Evolutionary conservation across 2,888 invertebrate species (phyloP).

Genomic region (Tenodera sinensis): DNA sequence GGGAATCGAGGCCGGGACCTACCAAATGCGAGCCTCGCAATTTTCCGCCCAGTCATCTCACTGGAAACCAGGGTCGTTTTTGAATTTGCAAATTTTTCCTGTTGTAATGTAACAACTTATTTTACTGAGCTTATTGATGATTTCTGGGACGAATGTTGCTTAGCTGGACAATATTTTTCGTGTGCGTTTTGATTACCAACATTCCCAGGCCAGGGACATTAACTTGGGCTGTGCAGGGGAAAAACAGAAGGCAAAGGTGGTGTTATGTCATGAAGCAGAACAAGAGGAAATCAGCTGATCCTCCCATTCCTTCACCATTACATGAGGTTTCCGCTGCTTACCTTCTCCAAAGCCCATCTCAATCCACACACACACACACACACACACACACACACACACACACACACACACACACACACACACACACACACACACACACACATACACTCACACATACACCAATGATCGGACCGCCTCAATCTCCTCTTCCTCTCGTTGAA

Average conservation of each 20-base stretch:
- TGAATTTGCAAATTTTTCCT: too few relatives aligned
- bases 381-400: not conserved
- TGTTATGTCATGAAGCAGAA: not conserved
- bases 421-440: not conserved
- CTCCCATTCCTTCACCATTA: not conserved
- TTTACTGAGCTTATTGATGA: too few relatives aligned
- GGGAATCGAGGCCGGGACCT: too few relatives aligned
- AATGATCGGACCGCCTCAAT: constrained; percentile 15
- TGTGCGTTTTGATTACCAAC: too few relatives aligned
- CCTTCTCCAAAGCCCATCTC: constrained; percentile 17
- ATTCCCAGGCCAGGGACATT: not conserved
- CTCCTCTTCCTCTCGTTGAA: not conserved
- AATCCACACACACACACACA: constrained; percentile 15
- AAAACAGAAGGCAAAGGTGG: not conserved
- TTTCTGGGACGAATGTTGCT: too few relatives aligned
- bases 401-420: not conserved
- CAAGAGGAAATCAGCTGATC: not conserved
- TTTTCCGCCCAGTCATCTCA: too few relatives aligned
- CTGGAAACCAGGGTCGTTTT: too few relatives aligned
- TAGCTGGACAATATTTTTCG: too few relatives aligned
- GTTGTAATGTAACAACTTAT: too few relatives aligned
- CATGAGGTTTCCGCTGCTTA: constrained; percentile 22
- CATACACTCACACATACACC: not conserved
- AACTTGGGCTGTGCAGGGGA: not conserved
- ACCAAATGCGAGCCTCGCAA: too few relatives aligned